A percentile compares a stretch with the other conserved stretches of the same genome.
Evolutionary conservation across 2,888 invertebrate genomes (phyloP).

Genomic region (Drosophila buzzatii): DNA sequence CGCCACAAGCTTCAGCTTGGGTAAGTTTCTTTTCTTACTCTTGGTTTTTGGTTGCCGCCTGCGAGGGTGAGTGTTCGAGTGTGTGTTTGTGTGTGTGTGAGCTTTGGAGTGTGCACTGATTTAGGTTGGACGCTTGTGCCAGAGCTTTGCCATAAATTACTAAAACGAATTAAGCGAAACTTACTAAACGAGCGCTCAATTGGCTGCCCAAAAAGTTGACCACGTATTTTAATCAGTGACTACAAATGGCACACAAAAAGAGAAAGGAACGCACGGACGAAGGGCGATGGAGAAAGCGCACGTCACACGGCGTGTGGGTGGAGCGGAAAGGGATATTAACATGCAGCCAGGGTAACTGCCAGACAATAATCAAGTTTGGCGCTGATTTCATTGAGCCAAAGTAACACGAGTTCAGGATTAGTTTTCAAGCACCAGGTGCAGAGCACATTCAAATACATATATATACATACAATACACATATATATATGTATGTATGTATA

Average conservation of each 20-base stretch:
- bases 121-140: constrained; percentile 53
- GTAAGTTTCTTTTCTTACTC: constrained; percentile 47
- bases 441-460: background rate
- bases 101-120: constrained; percentile 37
- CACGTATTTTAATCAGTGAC: constrained; percentile 81
- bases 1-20: constrained; percentile 38
- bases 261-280: background rate
- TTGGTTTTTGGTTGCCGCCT: constrained; percentile 20
- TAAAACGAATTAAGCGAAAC: constrained; percentile 80
- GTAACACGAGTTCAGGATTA: constrained; percentile 74
- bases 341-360: constrained; percentile 56
- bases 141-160: constrained; percentile 78
- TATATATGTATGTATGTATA: background rate
- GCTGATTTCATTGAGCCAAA: constrained; percentile 70
- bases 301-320: background rate
- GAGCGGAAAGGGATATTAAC: constrained; percentile 53
- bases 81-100: constrained; percentile 13
- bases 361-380: constrained; percentile 75
- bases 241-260: constrained; percentile 48
- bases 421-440: constrained; percentile 58
- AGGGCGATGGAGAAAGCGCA: background rate
- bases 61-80: constrained; percentile 1
- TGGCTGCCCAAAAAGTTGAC: constrained; percentile 80
- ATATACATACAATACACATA: background rate
- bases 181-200: constrained; percentile 78